Evolutionary conservation across 2,113 vertebrate species (phyloP), one percentile per base, ranked within the genome.

Genomic region (Carlito syrichta): DNA sequence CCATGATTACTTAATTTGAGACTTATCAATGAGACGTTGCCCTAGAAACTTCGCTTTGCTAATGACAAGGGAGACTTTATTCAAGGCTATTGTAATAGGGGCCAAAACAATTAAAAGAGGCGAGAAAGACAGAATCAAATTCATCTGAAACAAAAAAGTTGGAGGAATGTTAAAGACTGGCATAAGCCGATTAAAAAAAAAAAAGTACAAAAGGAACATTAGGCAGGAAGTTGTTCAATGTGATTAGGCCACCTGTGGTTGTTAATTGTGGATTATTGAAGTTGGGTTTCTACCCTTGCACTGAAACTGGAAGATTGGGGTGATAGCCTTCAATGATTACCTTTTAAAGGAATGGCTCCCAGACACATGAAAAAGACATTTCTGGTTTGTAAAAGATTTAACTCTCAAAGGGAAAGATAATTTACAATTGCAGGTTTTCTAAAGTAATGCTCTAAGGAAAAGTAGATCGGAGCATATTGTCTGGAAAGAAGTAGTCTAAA

Each of bases 101-200:
- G 16, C 7, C 17, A 23, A 30, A 40, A 45, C 48, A 16, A 76
- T 32, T 84, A 5, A 12, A 91, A 62, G 30, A 77, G 30, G 6
- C 2, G 8, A 73, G 22, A 60, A 25, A 68, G 3, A 66, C 1
- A 86, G 48, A 94, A 50, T 43, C 90, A 14, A 25, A 9, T 86
- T 82, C 12, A 52, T 56, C 66, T 87, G 83, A 91, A 82, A 68
- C 23, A 94, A 81, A 79, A n/a, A n/a, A 35, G 35, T 43, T 13
- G 58, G 54, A 66, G 11, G 69, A 58, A 30, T 77, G 60, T 20
- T 54, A 88, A 92, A 84, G 56, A 48, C n/a, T 69, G 2, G 27
- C 8, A 6, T 27, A 4, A 58, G 30, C 45, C n/a, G 56, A 69
- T 38, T 58, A 40, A 71, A 35, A 56, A 71, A 22, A 62, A 45